phyloP scores from a whole-genome alignment of 2,113 vertebrate species.

The Scophthalmus maximus region DNA sequence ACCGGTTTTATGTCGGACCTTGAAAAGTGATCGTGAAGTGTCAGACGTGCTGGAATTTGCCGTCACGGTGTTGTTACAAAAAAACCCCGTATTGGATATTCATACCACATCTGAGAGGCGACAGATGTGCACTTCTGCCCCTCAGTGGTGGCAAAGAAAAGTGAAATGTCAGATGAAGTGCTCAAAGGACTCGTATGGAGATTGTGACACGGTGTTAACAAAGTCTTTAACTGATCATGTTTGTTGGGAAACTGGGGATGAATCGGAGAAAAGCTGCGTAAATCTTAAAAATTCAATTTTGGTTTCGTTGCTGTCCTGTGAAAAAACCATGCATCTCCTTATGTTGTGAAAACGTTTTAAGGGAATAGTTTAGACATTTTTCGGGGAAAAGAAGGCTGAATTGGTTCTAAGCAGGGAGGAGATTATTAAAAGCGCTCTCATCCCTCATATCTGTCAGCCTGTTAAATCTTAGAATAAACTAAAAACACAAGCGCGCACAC shows the following conservation, averaged over 20 bases:
- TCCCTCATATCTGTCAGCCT: not conserved
- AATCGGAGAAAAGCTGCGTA: too few relatives aligned
- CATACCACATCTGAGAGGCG: not conserved
- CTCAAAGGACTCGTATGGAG: too few relatives aligned
- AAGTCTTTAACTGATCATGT: too few relatives aligned
- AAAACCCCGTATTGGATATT: not conserved
- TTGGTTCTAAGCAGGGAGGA: too few relatives aligned
- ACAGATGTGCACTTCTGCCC: constrained; percentile 13
- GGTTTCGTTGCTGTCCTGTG: not conserved
- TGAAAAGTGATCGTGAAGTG: constrained; percentile 16
- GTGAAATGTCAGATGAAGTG: too few relatives aligned
- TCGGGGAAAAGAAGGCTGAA: too few relatives aligned
- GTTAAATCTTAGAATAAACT: not conserved
- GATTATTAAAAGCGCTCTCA: not conserved
- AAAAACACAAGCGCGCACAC: too few relatives aligned
- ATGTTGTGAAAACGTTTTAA: not conserved
- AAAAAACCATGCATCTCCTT: not conserved
- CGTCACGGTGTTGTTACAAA: not conserved
- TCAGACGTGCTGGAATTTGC: not conserved
- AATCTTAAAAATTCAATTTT: too few relatives aligned
- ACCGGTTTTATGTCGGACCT: not conserved
- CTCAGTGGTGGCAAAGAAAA: too few relatives aligned
- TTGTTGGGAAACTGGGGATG: too few relatives aligned
- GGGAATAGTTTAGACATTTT: not conserved
- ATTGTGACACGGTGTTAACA: too few relatives aligned